Base-by-base conservation (phyloP, 2,113 vertebrate genomes). In the Rhipidura dahli region DNA sequence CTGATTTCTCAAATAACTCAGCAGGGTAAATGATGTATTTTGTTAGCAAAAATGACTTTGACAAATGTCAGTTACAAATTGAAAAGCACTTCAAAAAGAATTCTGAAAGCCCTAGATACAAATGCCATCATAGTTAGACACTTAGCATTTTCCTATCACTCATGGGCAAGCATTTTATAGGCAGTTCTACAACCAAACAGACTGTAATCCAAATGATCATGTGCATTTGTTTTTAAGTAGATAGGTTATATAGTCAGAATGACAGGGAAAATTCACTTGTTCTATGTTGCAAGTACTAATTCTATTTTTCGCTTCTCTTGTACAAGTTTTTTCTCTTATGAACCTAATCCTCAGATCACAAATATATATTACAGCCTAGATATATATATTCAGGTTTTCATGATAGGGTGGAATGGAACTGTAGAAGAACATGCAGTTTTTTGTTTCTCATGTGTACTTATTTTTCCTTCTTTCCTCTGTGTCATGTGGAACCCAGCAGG, bases 181-280 rank as follows among this genome's bases (percentile, higher is more conserved):
- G 39, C 63, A 91, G 16, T 30, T 73, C 26, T 60, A 44, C 82
- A 85, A 7, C 17, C 60, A 85, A 83, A 71, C 5, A 91, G 35
- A 20, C 47, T n/a, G 51, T 10, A 49, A 72, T 21, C 11, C 59
- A 90, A 87, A 78, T 51, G 13, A 64, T 70, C 45, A 33, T 44
- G 24, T 70, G 63, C n/a, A 68, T 73, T 93, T 83, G 17, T 31
- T 90, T 92, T 89, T 89, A 82, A 93, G 44, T 50, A 82, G 39
- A 24, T 59, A 10, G 21, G 47, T 39, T 49, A 37, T 27, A 54
- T 17, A 70, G 40, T 30, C 40, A 88, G 51, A 88, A 42, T 9
- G 10, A 44, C n/a, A 65, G 35, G 26, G 15, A n/a, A 61, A 90
- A 80, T 6, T 61, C 50, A 81, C 13, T 68, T 63, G 33, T 53